Evolutionary conservation across 2,113 vertebrate genomes (phyloP).

Genomic region (Micronycteris hirsuta): DNA sequence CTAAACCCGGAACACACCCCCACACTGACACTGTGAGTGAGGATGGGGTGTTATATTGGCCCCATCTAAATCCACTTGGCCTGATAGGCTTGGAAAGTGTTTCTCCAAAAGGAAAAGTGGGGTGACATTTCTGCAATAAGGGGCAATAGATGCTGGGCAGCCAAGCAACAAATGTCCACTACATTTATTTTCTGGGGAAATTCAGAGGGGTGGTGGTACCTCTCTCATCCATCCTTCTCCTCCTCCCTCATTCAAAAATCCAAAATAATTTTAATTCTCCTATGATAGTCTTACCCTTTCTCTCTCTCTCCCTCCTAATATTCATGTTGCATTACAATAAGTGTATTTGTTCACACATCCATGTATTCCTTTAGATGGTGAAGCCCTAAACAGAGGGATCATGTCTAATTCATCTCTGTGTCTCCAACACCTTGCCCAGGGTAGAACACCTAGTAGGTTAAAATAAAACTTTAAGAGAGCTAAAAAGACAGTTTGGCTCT

Average conservation of each 20-base stretch:
- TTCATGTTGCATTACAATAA: background rate
- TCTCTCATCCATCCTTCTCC: background rate
- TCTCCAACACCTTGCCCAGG: background rate
- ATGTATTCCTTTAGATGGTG: background rate
- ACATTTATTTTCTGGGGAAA: background rate
- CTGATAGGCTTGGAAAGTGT: background rate
- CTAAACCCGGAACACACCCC: background rate
- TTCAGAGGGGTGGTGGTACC: background rate
- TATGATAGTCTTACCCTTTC: background rate
- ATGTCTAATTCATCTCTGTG: background rate
- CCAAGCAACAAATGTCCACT: background rate
- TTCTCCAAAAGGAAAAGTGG: background rate
- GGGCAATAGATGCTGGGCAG: background rate
- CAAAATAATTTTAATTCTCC: background rate
- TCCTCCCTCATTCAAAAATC: background rate
- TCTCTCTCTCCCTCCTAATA: background rate
- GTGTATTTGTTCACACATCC: background rate
- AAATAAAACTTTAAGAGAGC: background rate
- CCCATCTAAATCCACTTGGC: background rate
- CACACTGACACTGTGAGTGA: accelerated
- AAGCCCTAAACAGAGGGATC: background rate
- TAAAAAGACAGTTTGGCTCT: background rate
- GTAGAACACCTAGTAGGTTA: background rate
- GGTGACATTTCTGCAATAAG: background rate
- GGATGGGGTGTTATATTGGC: background rate